Evolutionary conservation across 2,888 invertebrate genomes (phyloP), one percentile per base, ranked within the genome.

Genomic region (Epirrita christyi): DNA sequence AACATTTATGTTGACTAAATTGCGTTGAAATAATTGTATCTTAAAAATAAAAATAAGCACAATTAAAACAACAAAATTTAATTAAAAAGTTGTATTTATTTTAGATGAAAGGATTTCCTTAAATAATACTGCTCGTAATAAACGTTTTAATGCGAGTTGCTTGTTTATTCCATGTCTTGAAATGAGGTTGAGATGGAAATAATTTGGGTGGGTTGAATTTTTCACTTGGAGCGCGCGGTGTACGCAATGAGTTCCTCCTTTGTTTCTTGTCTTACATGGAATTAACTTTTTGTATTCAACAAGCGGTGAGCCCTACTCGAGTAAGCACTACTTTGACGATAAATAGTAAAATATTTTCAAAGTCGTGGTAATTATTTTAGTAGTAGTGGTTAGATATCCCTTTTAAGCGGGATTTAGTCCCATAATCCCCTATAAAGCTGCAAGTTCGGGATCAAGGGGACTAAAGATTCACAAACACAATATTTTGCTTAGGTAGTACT

Each of bases 191-290:
- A 40, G 51, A 51, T 55, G 51, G 38, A 41, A 55, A 52, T 55
- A 48, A 59, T 59, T 54, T 44, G 46, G 37, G 40, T 44, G 52
- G 55, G 41, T 45, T 45, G 49, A 54, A 21, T 59, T 54, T 59
- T 54, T 54, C 37, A 52, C 53, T n/a, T 32, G 53, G 52, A 32
- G 58, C 44, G n/a, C n/a, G n/a, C 52, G 47, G 38, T 38, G 36
- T 58, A 58, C 34, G 36, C 46, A 48, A 57, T 48, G 40, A 50
- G 43, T 34, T 48, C 11, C 45, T 48, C 11, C 45, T 53, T 53
- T 36, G 53, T 58, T 53, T 41, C 53, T 48, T 41, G 48, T 49
- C 29, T 45, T 15, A 48, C 51, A 32, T 44, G 41, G 43, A 46
- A 15, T 36, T 42, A 29, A 46, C n/a, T n/a, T n/a, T n/a, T n/a